Evolutionary conservation across 2,797 vertebrate species (phyloP).

Genomic region (Clarias platycephalus): DNA sequence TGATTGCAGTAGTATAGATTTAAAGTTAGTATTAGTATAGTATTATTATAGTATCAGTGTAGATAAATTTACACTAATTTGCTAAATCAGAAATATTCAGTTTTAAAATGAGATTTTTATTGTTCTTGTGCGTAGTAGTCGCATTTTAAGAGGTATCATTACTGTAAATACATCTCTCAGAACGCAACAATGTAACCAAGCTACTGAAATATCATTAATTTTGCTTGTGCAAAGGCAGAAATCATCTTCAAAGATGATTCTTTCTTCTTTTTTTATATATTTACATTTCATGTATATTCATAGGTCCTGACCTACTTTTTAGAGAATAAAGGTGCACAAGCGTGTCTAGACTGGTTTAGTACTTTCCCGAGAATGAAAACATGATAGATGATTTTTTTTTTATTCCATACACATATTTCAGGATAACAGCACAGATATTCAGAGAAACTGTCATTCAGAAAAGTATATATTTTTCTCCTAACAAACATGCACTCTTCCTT

Average conservation of each 20-base stretch:
- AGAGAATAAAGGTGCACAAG: background rate
- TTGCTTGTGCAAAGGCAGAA: background rate
- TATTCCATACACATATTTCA: background rate
- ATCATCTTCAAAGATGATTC: background rate
- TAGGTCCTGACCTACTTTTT: conserved; percentile 6
- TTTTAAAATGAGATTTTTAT: background rate
- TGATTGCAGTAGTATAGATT: background rate
- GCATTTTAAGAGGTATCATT: background rate
- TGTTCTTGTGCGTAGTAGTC: background rate
- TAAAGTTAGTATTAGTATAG: too few species aligned
- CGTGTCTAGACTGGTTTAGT: background rate
- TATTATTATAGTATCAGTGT: too few species aligned
- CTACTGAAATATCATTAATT: background rate
- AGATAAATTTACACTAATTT: background rate
- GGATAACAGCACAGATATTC: background rate
- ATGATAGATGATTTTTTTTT: background rate
- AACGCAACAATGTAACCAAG: background rate
- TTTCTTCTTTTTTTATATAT: background rate
- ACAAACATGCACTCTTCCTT: background rate
- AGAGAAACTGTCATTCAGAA: background rate
- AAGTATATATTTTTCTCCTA: background rate
- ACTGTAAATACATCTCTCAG: background rate
- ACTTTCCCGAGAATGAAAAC: background rate
- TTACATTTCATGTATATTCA: conserved; percentile 21
- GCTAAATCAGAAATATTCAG: background rate